phyloP scores from a whole-genome alignment of 1,140 invertebrate genomes.

The Euschistus heros region DNA sequence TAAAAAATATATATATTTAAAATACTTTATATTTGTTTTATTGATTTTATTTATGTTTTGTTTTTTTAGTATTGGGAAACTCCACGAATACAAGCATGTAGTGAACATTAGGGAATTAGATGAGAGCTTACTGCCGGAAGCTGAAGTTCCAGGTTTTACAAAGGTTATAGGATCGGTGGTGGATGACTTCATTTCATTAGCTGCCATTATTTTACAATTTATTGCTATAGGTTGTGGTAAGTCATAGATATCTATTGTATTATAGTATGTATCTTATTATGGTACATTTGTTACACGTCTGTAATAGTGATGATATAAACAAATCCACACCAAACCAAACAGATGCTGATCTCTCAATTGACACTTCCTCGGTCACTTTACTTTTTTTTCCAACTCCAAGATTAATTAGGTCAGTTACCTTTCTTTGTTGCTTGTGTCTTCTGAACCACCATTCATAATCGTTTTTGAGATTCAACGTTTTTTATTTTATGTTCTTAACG shows the following conservation, averaged over 20 bases:
- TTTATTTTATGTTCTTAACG: no score
- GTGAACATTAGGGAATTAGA: not conserved
- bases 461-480: no score
- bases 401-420: no score
- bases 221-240: constrained; percentile 12
- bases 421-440: no score
- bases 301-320: not conserved
- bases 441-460: no score
- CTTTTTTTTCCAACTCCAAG: no score
- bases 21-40: not conserved
- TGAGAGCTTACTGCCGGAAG: not conserved
- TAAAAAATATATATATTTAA: not conserved
- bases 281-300: not conserved
- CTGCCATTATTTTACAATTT: constrained; percentile 2
- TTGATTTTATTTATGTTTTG: not conserved
- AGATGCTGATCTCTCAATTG: no score
- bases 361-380: no score
- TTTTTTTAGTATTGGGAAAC: not conserved
- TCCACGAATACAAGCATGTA: constrained; percentile 8
- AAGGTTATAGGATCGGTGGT: not conserved
- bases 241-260: no score
- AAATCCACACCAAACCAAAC: no score
- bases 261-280: no score
- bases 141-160: constrained; percentile 13
- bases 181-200: constrained; percentile 3